Base-by-base conservation (phyloP, 2,113 vertebrate genomes). In the Neotoma lepida region DNA sequence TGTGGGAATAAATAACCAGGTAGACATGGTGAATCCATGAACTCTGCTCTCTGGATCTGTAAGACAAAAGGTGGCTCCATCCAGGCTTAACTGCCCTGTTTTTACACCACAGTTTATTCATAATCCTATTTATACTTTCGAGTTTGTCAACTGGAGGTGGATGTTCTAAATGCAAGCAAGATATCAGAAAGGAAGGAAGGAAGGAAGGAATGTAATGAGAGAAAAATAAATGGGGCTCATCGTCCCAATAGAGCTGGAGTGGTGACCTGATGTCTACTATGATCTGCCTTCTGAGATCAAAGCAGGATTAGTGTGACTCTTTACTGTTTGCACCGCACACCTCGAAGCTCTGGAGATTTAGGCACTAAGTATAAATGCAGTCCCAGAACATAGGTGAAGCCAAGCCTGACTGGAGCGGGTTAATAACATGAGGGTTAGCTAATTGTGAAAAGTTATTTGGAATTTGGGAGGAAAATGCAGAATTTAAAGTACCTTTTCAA, bases 111-210 rank as follows among this genome's bases (percentile, higher is more conserved):
- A 95, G 61, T 61, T 78, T 74, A 64, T 82, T 94, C 86, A 73
- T 68, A 78, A 71, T 68, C 20, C 33, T 56, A 87, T n/a, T 91
- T 93, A 96, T 86, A 66, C 22, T 94, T 95, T 64, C 33, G 87
- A 91, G 51, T 26, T 96, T 96, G 92, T 85, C 97, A 97, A 95
- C 96, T 89, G 93, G 91, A 91, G 80, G 64, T 80, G 54, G 46
- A 89, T 66, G 64, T 92, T 71, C 24, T 30, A 61, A 39, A 97
- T 54, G 56, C n/a, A n/a, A 82, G 1, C 54, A 63, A 64, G 39
- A 44, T 77, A 66, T 63, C 63, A 64, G 4, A 30, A 20, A 82
- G 3, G 64, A 49, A 30, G 4, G 76, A 49, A 30, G 4, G 76
- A 13, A 51, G 14, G 51, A 24, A 54, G 66, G 15, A 17, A 17